phyloP scores from a whole-genome alignment of 2,888 invertebrate species.

The Pammene aurita region DNA sequence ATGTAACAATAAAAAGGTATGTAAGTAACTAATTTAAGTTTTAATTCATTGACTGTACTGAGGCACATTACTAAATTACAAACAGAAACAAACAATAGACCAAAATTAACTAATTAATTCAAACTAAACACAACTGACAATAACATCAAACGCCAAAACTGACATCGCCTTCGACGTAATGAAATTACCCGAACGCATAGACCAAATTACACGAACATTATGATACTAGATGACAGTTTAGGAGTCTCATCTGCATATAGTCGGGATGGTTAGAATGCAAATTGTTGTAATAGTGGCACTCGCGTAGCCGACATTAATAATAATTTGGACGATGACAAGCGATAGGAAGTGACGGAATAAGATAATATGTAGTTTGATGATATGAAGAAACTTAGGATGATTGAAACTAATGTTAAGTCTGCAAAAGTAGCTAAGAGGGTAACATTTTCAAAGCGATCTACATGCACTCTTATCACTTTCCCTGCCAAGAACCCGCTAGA shows the following conservation, averaged over 20 bases:
- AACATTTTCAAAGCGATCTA: no score
- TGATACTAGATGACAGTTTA: constrained; percentile 34
- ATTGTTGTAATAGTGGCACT: constrained; percentile 59
- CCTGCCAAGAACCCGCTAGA: no score
- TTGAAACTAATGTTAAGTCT: background rate
- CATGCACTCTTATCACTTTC: no score
- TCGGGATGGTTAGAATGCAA: constrained; percentile 63
- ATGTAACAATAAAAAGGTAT: no score
- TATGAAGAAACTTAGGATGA: background rate
- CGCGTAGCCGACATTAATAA: constrained; percentile 57
- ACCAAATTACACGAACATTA: constrained; percentile 30
- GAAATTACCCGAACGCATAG: constrained; percentile 20
- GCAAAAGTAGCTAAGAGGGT: no score
- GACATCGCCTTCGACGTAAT: constrained; percentile 9
- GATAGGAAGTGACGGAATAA: constrained; percentile 31
- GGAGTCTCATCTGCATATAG: constrained; percentile 51
- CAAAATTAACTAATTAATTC: background rate
- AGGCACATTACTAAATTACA: no score
- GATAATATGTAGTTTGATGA: constrained; percentile 10
- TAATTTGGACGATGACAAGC: constrained; percentile 53
- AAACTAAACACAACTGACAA: constrained; percentile 2
- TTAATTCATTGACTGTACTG: no score
- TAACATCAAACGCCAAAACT: constrained; percentile 6
- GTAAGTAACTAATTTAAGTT: no score
- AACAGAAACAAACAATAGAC: no score